Evolutionary conservation across 2,888 invertebrate species (phyloP), one percentile per base, ranked within the genome.

Genomic region (Chrysina gloriosa): DNA sequence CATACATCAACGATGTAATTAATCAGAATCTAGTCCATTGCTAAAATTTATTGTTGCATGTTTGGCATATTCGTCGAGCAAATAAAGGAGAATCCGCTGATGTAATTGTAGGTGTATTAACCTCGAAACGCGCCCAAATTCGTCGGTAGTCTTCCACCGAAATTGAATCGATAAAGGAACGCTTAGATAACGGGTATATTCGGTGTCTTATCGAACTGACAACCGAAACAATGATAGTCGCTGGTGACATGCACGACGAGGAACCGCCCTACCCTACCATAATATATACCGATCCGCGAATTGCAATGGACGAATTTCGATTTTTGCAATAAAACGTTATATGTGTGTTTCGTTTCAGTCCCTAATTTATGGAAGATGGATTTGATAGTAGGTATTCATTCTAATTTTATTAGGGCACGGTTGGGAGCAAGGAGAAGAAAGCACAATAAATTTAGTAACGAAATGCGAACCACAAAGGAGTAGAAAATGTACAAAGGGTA

Each of bases 201-300:
- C 48, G 48, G n/a, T 16, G 48, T 27, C n/a, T 3, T 25, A 27
- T 27, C 48, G n/a, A 19, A 7, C 25, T 50, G 27, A 27, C 27
- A 11, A n/a, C 48, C 11, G 48, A 27, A 47, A 47, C 47, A 47
- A 50, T 27, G 27, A 27, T 25, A 27, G 47, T 47, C 14, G 14
- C 23, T 50, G 48, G 69, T 69, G 63, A 34, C 64, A 58, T 42
- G 58, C 25, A 42, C 42, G 45, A 14, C 64, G 23, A 64, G 67
- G 34, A 58, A 67, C 69, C 69, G 69, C 69, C 69, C 63, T 64
- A 64, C 69, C 48, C 69, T 69, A 67, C 64, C 67, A 36, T 67
- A 69, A 69, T 58, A 47, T 64, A 52, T 45, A 66, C 52, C 56
- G 69, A 58, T 67, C 56, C 23, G 36, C 27, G 45, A 63, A n/a